A percentile compares a stretch with the other conserved stretches of the same genome.
These are phyloP conservation scores for Choristoneura fumiferana DNA, from an alignment of 1,140 invertebrate genomes.

Conservation along the genomic window DNA sequence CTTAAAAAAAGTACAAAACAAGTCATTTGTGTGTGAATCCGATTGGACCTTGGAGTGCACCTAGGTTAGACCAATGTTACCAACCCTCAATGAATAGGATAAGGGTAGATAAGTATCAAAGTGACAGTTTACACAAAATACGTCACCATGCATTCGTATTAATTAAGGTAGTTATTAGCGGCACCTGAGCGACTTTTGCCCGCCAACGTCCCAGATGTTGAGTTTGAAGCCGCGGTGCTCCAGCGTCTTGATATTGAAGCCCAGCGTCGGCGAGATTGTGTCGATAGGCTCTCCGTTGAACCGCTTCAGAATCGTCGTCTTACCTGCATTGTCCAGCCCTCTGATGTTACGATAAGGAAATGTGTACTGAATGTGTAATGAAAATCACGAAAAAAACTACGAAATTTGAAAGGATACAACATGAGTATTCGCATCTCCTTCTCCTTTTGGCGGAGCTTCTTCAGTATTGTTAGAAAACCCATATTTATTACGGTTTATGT, in stretches of 20 bases:
- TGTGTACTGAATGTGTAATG: no score
- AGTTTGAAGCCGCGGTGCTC: conserved; percentile 95
- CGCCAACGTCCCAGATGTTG: conserved; percentile 99
- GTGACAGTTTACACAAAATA: no score
- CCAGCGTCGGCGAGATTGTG: conserved; percentile 97
- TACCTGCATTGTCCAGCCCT: conserved; percentile 99
- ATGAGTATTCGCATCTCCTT: conserved; percentile 98
- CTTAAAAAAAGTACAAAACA: no score
- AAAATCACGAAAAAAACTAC: background rate
- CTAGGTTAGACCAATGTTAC: no score
- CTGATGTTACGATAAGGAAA: conserved; percentile 74
- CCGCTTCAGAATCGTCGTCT: conserved; percentile 98
- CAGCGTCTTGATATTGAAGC: conserved; percentile 99
- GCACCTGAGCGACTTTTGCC: conserved; percentile 94
- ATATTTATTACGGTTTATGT: conserved; percentile 77
- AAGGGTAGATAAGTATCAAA: no score
- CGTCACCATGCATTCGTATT: no score
- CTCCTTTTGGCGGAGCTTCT: conserved; percentile 98
- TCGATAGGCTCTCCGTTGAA: conserved; percentile 98
- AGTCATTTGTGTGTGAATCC: no score
- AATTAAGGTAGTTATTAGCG: no score
- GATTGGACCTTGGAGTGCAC: no score
- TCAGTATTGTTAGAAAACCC: conserved; percentile 96
- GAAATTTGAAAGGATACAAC: conserved; percentile 86
- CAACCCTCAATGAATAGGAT: no score